Evolutionary conservation across 2,888 invertebrate species (phyloP).

Genomic region (Hedya salicella): DNA sequence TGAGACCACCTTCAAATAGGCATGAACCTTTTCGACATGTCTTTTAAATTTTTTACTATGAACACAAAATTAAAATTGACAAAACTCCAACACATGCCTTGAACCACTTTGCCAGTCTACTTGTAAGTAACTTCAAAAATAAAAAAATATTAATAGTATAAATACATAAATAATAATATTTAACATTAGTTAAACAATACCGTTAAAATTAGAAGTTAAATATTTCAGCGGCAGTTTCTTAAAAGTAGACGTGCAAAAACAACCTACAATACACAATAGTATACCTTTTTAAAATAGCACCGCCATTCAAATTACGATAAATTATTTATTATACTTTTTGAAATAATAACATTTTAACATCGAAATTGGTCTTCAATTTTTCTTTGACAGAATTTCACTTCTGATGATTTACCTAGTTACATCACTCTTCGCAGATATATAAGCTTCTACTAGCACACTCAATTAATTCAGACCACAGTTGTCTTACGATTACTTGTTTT

Average conservation of each 20-base stretch:
- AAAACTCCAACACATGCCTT: constrained; percentile 70
- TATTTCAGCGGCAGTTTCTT: constrained; percentile 41
- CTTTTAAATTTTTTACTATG: constrained; percentile 59
- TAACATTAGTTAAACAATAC: constrained; percentile 8
- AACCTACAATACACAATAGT: constrained; percentile 65
- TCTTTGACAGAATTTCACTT: constrained; percentile 46
- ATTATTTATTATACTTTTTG: constrained; percentile 54
- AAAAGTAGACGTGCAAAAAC: constrained; percentile 64
- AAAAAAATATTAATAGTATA: not conserved
- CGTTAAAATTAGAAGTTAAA: constrained; percentile 2
- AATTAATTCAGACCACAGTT: constrained; percentile 18
- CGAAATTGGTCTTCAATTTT: constrained; percentile 57
- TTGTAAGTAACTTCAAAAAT: constrained; percentile 47
- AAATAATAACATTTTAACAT: constrained; percentile 55
- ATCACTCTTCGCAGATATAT: constrained; percentile 28
- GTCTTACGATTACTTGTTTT: not conserved
- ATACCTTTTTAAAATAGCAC: constrained; percentile 80
- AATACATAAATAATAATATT: constrained; percentile 19
- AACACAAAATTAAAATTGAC: constrained; percentile 74
- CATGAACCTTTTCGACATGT: constrained; percentile 5
- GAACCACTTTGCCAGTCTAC: constrained; percentile 62
- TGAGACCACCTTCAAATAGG: not conserved
- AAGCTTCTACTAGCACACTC: constrained; percentile 35
- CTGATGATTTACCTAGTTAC: constrained; percentile 41
- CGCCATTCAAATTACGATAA: constrained; percentile 70